phyloP scores from a whole-genome alignment of 64 coral and sea anemone species.

The Actinia equina region DNA sequence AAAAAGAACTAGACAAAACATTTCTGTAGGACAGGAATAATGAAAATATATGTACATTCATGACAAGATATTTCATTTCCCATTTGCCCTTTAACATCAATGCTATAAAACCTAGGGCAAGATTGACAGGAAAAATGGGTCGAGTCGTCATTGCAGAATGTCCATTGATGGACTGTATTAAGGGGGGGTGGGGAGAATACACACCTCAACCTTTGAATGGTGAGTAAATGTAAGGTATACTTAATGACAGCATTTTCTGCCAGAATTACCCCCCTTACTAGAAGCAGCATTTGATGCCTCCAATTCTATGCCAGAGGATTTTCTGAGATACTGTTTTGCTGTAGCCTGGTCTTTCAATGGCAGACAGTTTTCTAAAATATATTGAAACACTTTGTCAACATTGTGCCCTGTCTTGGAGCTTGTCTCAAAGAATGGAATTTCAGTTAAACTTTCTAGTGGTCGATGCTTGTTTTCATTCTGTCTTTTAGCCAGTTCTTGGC shows the following conservation, averaged over 20 bases:
- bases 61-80: too few relatives aligned
- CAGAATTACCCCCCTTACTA: background rate
- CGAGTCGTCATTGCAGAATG: too few relatives aligned
- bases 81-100: too few relatives aligned
- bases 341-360: slow-evolving; percentile 66
- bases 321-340: slow-evolving; percentile 40
- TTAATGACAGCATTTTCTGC: background rate
- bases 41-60: too few relatives aligned
- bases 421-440: slow-evolving; percentile 86
- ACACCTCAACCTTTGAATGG: too few relatives aligned
- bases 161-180: too few relatives aligned
- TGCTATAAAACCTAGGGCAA: too few relatives aligned
- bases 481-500: slow-evolving; percentile 54
- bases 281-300: background rate
- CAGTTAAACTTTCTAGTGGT: slow-evolving; percentile 27
- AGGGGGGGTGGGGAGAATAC: too few relatives aligned
- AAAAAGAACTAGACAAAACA: too few relatives aligned
- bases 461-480: slow-evolving; percentile 67
- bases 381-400: slow-evolving; percentile 90
- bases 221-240: too few relatives aligned
- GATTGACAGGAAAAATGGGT: too few relatives aligned
- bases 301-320: slow-evolving; percentile 52
- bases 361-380: slow-evolving; percentile 82
- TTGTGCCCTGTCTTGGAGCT: slow-evolving; percentile 92
- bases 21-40: too few relatives aligned